These are phyloP conservation scores for Apeltes quadracus DNA, from an alignment of 2,113 vertebrate species.

Conservation along the genomic window DNA sequence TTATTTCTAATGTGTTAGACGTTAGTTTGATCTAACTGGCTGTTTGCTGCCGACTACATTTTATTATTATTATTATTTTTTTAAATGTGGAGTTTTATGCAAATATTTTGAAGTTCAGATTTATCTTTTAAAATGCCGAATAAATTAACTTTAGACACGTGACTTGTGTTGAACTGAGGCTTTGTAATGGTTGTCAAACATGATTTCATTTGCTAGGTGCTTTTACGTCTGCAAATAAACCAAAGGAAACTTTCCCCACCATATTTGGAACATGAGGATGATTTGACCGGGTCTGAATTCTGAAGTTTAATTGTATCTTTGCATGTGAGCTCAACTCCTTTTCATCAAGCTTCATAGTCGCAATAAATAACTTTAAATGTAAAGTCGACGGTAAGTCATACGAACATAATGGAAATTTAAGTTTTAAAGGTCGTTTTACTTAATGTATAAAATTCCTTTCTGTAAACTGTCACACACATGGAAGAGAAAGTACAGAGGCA, in stretches of 20 bases:
- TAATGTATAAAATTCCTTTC: background rate
- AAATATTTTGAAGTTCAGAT: slow-evolving; percentile 56
- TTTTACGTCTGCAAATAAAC: too few relatives aligned
- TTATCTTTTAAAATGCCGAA: slow-evolving; percentile 65
- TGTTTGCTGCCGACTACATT: slow-evolving; percentile 44
- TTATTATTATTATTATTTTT: slow-evolving; percentile 6
- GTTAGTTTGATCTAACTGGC: slow-evolving; percentile 21
- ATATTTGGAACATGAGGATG: too few relatives aligned
- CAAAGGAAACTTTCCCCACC: too few relatives aligned
- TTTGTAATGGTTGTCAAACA: background rate
- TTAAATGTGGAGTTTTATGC: slow-evolving; percentile 61
- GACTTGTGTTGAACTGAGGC: slow-evolving; percentile 21
- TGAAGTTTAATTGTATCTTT: too few relatives aligned
- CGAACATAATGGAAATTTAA: background rate
- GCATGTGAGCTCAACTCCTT: too few relatives aligned
- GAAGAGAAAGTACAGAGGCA: background rate
- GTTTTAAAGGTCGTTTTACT: too few relatives aligned
- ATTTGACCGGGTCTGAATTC: too few relatives aligned
- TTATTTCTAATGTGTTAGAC: background rate
- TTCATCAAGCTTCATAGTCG: too few relatives aligned
- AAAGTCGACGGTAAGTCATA: background rate
- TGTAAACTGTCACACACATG: background rate
- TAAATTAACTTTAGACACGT: slow-evolving; percentile 57
- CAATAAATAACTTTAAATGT: too few relatives aligned
- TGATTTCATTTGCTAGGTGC: too few relatives aligned